Evolutionary conservation across 2,113 vertebrate species (phyloP).

Genomic region (Nannospalax galili): DNA sequence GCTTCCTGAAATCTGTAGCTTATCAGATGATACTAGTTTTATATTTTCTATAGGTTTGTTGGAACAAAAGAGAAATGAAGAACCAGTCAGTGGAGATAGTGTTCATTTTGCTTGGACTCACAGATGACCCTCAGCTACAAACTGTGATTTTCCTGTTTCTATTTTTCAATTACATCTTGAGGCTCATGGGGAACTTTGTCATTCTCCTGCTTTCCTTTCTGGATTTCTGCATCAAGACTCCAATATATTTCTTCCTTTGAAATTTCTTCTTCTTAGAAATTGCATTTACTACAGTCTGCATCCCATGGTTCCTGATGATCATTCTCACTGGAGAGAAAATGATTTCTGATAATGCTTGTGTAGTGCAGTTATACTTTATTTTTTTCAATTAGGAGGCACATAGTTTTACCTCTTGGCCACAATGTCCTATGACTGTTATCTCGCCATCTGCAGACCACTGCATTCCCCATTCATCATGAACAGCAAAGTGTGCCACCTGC

Average conservation of each 20-base stretch:
- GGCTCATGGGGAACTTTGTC: constrained; percentile 25
- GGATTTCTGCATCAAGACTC: constrained; percentile 45
- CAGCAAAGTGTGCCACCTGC: too few species aligned
- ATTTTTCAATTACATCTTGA: constrained; percentile 59
- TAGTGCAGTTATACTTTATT: too few species aligned
- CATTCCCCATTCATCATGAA: too few species aligned
- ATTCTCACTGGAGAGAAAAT: too few species aligned
- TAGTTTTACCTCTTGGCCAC: constrained; percentile 54
- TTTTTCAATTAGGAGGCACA: too few species aligned
- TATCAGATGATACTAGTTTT: too few species aligned
- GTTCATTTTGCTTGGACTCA: constrained; percentile 55
- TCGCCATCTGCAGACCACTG: constrained; percentile 67
- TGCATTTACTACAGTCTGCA: constrained; percentile 48
- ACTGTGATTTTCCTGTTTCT: constrained; percentile 62
- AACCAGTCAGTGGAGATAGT: constrained; percentile 47
- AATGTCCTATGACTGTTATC: constrained; percentile 62
- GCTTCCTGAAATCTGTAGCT: too few species aligned
- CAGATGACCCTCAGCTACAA: constrained; percentile 56
- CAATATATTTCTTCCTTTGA: constrained; percentile 65
- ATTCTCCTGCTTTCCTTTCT: constrained; percentile 56
- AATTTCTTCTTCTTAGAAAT: constrained; percentile 71
- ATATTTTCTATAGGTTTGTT: not conserved
- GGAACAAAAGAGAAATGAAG: constrained; percentile 53
- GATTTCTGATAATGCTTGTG: too few species aligned
- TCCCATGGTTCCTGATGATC: constrained; percentile 48